Evolutionary conservation across 2,113 vertebrate species (phyloP), one percentile per base, ranked within the genome.

Genomic region (Candoia aspera): DNA sequence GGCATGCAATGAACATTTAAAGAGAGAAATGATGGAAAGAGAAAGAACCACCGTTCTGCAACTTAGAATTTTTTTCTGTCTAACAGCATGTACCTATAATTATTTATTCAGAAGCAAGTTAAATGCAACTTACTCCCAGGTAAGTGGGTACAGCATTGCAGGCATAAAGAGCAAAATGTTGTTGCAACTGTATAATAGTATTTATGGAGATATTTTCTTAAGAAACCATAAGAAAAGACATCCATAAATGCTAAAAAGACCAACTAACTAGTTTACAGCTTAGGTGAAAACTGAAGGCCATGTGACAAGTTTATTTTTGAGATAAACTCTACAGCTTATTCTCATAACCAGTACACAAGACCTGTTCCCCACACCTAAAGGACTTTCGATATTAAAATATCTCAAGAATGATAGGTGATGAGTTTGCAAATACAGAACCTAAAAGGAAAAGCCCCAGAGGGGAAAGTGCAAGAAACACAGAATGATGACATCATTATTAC

Each of bases 331-430:
- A 29, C 12, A 86, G 24, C 13, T 84, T 10, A 84, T 46, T 57
- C 1, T 46, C 73, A 29, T 59, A 58, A 84, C 23, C 33, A 58
- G 11, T 24, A 13, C 33, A 87, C 33, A 6, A 12, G 46, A 88
- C 8, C 15, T 13, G 42, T 64, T 21, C 8, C 23, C 15, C 19
- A 29, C 21, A 62, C 23, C 42, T 2, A 3, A 6, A 0, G 23
- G 0, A 5, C 0, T 57, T 55, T 83, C 26, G 6, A 0, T 0
- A 8, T 64, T 29, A 87, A 8, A 83, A 84, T 87, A 46, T 10
- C 46, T 12, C 9, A 88, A 1, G 33, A 0, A 0, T 86, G 0
- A 0, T 26, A 21, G 62, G 24, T 53, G 37, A 1, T 0, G 59
- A 53, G 53, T 90, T n/a, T 87, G n/a, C 29, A n/a, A 29, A 57